A percentile compares a stretch with the other conserved stretches of the same genome.
Evolutionary conservation across 37 sponge, comb jelly and placozoan species (phyloP).

Genomic region (Tethya wilhelma): DNA sequence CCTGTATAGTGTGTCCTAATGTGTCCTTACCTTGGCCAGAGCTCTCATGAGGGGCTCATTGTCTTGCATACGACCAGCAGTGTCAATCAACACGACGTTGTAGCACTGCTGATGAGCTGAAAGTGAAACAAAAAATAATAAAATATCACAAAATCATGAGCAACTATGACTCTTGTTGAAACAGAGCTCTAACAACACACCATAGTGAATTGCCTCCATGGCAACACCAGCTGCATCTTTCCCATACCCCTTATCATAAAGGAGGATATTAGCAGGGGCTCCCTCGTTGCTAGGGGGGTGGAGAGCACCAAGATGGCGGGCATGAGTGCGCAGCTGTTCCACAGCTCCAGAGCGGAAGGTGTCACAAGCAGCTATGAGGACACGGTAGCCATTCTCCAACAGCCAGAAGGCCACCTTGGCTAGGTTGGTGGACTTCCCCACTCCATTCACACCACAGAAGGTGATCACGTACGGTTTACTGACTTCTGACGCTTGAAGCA

Average conservation of each 20-base stretch:
- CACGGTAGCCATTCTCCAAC: conserved; percentile 87
- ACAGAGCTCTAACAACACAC: too few relatives aligned
- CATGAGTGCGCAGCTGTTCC: conserved; percentile 95
- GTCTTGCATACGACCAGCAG: conserved; percentile 98
- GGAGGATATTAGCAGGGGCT: conserved; percentile 50
- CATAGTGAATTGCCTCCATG: conserved; percentile 78
- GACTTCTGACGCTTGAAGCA: conserved; percentile 54
- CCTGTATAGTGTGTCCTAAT: too few relatives aligned
- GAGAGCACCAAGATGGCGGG: conserved; percentile 64
- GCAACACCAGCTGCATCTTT: conserved; percentile 91
- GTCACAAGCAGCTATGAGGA: conserved; percentile 94
- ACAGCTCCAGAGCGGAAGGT: conserved; percentile 97
- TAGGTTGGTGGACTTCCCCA: conserved; percentile 96
- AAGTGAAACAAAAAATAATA: neutral
- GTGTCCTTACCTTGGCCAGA: conserved; percentile 86
- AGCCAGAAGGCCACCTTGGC: conserved; percentile 96
- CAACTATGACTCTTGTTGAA: too few relatives aligned
- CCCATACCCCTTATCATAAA: conserved; percentile 84
- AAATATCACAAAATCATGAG: neutral
- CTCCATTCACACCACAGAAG: conserved; percentile 98
- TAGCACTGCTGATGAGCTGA: conserved; percentile 72
- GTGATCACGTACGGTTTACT: conserved; percentile 87
- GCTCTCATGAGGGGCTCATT: conserved; percentile 97
- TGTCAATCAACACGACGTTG: conserved; percentile 96
- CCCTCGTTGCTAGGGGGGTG: conserved; percentile 72